These are phyloP conservation scores for Tiaroga cobitis DNA, from an alignment of 2,797 vertebrate species.

Conservation along the genomic window DNA sequence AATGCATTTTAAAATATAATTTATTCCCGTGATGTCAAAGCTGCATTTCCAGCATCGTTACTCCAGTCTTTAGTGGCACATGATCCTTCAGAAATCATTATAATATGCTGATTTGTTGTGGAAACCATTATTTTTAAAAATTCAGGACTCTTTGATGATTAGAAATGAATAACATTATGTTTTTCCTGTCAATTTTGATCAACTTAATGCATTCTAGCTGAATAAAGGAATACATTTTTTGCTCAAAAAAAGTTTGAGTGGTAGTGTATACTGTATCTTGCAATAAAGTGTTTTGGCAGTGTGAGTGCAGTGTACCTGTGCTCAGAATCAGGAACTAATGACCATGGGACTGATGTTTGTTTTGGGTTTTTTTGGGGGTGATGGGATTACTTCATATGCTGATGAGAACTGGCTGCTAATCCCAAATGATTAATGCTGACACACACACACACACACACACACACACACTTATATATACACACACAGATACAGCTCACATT, in stretches of 20 bases:
- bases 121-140: not conserved
- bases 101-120: not conserved
- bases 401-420: constrained; percentile 56
- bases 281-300: not conserved
- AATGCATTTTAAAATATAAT: not conserved
- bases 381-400: constrained; percentile 58
- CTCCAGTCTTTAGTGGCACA: not conserved
- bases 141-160: not conserved
- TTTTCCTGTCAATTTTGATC: too few species aligned
- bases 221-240: not conserved
- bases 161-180: not conserved
- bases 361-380: constrained; percentile 17
- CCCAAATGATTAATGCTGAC: constrained; percentile 38
- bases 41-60: not conserved
- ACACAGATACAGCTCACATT: not conserved
- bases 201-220: not conserved
- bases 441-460: not conserved
- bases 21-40: not conserved
- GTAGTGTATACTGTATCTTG: too few species aligned
- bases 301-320: too few species aligned
- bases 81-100: not conserved
- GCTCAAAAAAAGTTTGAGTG: not conserved
- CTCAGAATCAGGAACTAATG: constrained; percentile 5
- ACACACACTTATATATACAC: not conserved
- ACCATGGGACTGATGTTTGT: constrained; percentile 44